phyloP scores from a whole-genome alignment of 2,888 invertebrate genomes.

The Teleogryllus oceanicus region DNA sequence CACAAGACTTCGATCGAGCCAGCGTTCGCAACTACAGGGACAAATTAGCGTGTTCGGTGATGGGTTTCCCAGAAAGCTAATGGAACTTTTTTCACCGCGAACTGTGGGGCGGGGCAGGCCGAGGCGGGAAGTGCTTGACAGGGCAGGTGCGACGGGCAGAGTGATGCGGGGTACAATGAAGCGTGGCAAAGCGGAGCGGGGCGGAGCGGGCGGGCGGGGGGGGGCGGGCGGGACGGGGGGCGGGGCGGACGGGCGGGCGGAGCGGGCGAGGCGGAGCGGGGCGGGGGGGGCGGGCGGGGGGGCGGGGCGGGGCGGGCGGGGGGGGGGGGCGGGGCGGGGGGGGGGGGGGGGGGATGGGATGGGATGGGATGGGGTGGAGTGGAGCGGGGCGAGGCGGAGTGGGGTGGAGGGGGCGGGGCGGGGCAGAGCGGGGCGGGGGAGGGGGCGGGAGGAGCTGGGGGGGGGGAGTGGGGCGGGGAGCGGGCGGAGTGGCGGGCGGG shows the following conservation, averaged over 20 bases:
- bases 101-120: too few relatives aligned
- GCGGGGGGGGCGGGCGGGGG: neutral
- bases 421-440: neutral
- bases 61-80: too few relatives aligned
- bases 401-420: neutral
- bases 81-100: too few relatives aligned
- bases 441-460: neutral
- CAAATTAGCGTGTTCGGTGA: too few relatives aligned
- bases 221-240: neutral
- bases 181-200: too few relatives aligned
- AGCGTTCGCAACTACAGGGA: too few relatives aligned
- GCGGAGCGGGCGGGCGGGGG: neutral
- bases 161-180: too few relatives aligned
- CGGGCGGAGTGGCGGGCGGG: neutral
- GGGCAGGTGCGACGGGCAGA: too few relatives aligned
- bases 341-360: neutral
- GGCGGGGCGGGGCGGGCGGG: neutral
- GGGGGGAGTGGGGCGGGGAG: neutral
- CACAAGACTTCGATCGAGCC: too few relatives aligned
- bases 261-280: neutral
- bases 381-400: neutral
- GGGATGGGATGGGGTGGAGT: neutral
- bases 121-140: too few relatives aligned
- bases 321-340: neutral
- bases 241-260: neutral